These are phyloP conservation scores for Toxostoma redivivum DNA, from an alignment of 2,113 vertebrate genomes.

Conservation along the genomic window DNA sequence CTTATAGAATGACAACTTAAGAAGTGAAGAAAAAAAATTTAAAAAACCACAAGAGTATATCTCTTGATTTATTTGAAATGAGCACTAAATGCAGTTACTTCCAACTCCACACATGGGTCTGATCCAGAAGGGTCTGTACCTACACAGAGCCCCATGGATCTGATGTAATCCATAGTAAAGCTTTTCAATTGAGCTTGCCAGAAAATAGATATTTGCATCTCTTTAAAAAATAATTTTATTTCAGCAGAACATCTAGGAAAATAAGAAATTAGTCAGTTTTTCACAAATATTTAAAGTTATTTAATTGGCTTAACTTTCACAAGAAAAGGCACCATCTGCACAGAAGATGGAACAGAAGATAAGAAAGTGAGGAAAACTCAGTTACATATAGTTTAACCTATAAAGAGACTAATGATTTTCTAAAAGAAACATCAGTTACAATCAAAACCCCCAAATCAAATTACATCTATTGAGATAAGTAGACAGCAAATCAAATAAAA, in stretches of 20 bases:
- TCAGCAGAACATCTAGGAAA: neutral
- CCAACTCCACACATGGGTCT: rapidly evolving
- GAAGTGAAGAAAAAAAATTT: neutral
- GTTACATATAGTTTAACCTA: neutral
- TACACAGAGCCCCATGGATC: rapidly evolving
- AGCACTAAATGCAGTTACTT: neutral
- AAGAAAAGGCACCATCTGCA: neutral
- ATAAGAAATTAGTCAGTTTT: neutral
- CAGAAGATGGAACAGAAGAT: neutral
- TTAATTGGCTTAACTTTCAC: neutral
- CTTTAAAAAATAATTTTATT: neutral
- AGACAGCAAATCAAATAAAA: neutral
- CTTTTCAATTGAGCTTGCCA: neutral
- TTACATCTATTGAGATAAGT: neutral
- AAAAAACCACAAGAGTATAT: neutral
- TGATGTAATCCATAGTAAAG: neutral
- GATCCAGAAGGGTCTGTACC: neutral
- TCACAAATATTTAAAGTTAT: neutral
- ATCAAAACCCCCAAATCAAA: neutral
- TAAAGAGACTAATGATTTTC: neutral
- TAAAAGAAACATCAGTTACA: neutral
- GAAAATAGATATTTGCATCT: neutral
- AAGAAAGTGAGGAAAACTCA: neutral
- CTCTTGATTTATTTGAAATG: neutral
- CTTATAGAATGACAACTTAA: neutral